phyloP scores from a whole-genome alignment of 2,797 vertebrate species.

The Propithecus deckenii region DNA sequence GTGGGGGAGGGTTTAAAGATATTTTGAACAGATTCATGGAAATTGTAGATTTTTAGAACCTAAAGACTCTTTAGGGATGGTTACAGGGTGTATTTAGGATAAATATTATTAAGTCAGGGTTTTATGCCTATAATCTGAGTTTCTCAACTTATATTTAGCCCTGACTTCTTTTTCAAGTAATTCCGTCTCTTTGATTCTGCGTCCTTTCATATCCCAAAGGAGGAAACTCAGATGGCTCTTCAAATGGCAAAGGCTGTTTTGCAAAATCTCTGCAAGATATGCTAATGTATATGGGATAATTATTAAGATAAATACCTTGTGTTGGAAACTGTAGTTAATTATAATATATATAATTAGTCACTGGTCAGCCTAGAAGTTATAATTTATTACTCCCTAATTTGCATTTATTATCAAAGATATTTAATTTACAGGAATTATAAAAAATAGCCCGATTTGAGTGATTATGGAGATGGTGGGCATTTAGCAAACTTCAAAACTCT shows the following conservation, averaged over 20 bases:
- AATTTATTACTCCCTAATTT: conserved; percentile 91
- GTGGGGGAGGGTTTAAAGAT: not conserved
- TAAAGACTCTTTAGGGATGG: not conserved
- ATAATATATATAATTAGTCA: conserved; percentile 82
- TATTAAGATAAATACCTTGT: conserved; percentile 81
- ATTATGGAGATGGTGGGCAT: conserved; percentile 78
- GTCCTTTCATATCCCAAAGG: conserved; percentile 22
- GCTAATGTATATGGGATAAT: conserved; percentile 74
- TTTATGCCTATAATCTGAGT: conserved; percentile 71
- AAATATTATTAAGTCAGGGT: conserved; percentile 63
- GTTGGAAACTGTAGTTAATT: conserved; percentile 82
- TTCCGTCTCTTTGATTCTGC: conserved; percentile 50
- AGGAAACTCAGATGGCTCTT: not conserved
- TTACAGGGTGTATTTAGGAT: conserved; percentile 49
- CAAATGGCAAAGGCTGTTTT: not conserved
- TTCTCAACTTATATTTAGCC: conserved; percentile 75
- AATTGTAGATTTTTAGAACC: conserved; percentile 65
- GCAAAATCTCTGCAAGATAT: conserved; percentile 66
- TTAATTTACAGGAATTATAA: conserved; percentile 85
- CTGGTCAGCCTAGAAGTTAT: conserved; percentile 85
- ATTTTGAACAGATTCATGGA: conserved; percentile 37
- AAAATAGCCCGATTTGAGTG: conserved; percentile 85
- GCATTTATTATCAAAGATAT: conserved; percentile 87
- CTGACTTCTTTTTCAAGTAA: conserved; percentile 59
- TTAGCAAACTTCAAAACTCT: conserved; percentile 82